These are phyloP conservation scores for Cheilosia urbana DNA, from an alignment of 2,888 invertebrate species.

Conservation along the genomic window DNA sequence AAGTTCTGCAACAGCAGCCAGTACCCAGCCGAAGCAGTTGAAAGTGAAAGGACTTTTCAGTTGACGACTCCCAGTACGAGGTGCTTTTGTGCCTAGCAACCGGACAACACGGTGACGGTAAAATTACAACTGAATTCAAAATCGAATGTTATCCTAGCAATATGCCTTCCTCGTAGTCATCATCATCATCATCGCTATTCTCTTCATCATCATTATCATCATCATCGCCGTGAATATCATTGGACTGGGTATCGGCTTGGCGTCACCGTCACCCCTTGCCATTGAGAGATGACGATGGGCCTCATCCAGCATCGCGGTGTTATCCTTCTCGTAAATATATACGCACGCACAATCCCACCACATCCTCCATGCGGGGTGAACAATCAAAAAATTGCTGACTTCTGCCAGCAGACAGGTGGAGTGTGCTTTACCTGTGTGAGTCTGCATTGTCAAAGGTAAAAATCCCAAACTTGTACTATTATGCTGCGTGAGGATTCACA, in stretches of 20 bases:
- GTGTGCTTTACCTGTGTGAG: constrained; percentile 27
- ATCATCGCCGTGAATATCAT: constrained; percentile 29
- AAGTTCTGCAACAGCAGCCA: constrained; percentile 51
- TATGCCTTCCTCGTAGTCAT: constrained; percentile 80
- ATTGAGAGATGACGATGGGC: constrained; percentile 3
- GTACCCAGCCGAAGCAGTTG: constrained; percentile 51
- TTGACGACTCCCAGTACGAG: constrained; percentile 59
- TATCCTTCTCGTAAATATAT: constrained; percentile 47
- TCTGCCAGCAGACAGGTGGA: constrained; percentile 55
- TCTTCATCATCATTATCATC: constrained; percentile 34
- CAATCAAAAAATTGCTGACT: constrained; percentile 36
- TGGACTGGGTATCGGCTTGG: constrained; percentile 39
- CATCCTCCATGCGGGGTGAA: constrained; percentile 16
- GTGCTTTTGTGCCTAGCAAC: constrained; percentile 82
- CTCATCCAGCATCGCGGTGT: constrained; percentile 48
- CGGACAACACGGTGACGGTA: constrained; percentile 83
- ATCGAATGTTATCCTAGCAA: constrained; percentile 84
- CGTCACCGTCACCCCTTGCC: constrained; percentile 38
- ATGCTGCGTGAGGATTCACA: constrained; percentile 47
- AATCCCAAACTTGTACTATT: constrained; percentile 43
- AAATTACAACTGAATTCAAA: constrained; percentile 84
- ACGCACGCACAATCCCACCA: constrained; percentile 49
- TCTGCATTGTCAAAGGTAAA: constrained; percentile 31
- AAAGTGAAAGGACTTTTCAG: constrained; percentile 78
- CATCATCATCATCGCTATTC: constrained; percentile 57